A percentile compares a stretch with the other conserved stretches of the same genome.
Evolutionary conservation across 2,888 invertebrate genomes (phyloP).

Genomic region (Tetranychus truncatus): DNA sequence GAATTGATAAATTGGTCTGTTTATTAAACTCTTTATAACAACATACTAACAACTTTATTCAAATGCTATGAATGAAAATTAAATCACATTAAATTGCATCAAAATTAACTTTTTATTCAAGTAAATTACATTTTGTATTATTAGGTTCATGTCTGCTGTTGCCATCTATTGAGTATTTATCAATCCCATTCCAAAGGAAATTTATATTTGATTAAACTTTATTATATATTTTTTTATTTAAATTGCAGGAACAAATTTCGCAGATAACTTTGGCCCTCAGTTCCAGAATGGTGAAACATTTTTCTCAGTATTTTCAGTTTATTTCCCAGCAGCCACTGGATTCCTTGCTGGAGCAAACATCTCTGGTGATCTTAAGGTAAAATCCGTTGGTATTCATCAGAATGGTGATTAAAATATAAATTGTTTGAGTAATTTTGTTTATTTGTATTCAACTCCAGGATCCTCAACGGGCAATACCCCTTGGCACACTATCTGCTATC

Average conservation of each 20-base stretch:
- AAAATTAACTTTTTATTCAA: too few species aligned
- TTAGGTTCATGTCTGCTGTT: too few species aligned
- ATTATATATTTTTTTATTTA: neutral
- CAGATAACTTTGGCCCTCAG: neutral
- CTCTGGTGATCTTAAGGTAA: constrained; percentile 69
- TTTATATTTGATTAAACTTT: neutral
- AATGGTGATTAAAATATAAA: neutral
- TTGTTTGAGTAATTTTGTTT: neutral
- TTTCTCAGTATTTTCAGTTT: constrained; percentile 85
- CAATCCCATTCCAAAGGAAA: neutral
- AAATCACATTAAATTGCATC: too few species aligned
- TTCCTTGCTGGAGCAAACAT: constrained; percentile 93
- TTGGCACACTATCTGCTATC: constrained; percentile 43
- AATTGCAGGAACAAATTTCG: neutral
- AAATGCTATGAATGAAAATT: too few species aligned
- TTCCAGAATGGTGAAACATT: constrained; percentile 52
- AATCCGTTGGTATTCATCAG: neutral
- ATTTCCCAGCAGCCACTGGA: constrained; percentile 96
- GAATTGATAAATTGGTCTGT: too few species aligned
- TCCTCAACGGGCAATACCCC: neutral
- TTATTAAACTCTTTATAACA: too few species aligned
- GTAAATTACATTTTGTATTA: too few species aligned
- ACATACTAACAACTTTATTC: too few species aligned
- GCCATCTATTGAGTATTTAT: too few species aligned
- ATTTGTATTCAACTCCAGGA: neutral